Evolutionary conservation across 2,888 invertebrate species (phyloP).

Genomic region (Drosophila imparisetae): DNA sequence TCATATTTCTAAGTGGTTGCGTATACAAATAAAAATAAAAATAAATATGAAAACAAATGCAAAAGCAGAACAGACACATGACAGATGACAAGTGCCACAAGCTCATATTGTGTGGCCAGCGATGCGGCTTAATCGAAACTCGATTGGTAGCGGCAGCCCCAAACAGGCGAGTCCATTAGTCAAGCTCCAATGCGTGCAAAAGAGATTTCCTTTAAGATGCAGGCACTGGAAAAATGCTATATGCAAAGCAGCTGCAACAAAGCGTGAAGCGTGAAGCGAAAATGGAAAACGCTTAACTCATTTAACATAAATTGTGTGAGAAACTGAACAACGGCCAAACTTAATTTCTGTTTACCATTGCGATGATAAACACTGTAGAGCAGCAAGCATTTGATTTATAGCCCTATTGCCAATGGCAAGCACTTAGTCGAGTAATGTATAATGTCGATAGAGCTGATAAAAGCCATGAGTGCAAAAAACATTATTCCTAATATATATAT

Average conservation of each 20-base stretch:
- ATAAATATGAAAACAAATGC: background rate
- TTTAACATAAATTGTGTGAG: conserved; percentile 46
- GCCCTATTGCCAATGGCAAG: conserved; percentile 1
- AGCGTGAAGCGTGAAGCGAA: conserved; percentile 55
- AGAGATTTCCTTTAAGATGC: conserved; percentile 8
- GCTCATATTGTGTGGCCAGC: conserved; percentile 45
- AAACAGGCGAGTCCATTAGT: conserved; percentile 12
- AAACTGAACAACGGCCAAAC: background rate
- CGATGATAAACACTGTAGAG: conserved; percentile 11
- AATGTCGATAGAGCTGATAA: background rate
- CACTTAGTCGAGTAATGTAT: background rate
- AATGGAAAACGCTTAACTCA: conserved; percentile 46
- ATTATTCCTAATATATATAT: too few species aligned
- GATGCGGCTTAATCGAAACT: conserved; percentile 58
- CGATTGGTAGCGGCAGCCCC: conserved; percentile 43
- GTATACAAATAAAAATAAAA: background rate
- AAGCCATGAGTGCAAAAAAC: background rate
- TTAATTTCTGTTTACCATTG: background rate
- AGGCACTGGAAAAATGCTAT: conserved; percentile 26
- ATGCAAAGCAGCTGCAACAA: conserved; percentile 66
- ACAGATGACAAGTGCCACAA: conserved; percentile 54
- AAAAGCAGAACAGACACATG: conserved; percentile 12
- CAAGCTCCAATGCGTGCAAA: conserved; percentile 26
- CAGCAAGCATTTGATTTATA: background rate
- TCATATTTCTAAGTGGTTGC: conserved; percentile 16